Percentiles rank a stretch among this genome's conserved stretches.
Conservation (phyloP, 2,888 invertebrate species). For the Fragum fragum region DNA sequence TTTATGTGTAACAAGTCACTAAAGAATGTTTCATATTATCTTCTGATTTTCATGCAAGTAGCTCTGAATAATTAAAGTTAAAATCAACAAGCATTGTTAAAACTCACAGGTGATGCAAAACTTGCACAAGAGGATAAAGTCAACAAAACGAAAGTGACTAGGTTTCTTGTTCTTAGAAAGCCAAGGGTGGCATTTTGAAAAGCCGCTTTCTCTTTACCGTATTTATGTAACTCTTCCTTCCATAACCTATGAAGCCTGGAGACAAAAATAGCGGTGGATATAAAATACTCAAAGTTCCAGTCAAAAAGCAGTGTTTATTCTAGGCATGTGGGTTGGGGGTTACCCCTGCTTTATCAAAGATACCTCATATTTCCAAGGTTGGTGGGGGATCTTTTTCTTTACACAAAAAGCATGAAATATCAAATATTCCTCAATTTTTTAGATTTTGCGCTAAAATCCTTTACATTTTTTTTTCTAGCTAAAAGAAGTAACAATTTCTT, state of each 20-base stretch:
- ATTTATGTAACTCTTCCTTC: slow-evolving; percentile 30
- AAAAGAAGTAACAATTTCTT: no score
- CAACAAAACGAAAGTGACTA: slow-evolving; percentile 28
- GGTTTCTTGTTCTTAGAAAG: slow-evolving; percentile 29
- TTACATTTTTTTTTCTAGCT: no score
- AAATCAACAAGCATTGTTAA: background rate
- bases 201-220: slow-evolving; percentile 30
- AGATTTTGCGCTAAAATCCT: no score
- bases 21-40: background rate
- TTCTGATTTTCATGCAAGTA: background rate
- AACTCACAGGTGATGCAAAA: slow-evolving; percentile 61
- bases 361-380: no score
- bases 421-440: no score
- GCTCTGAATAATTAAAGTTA: background rate
- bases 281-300: no score
- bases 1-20: background rate
- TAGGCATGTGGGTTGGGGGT: no score
- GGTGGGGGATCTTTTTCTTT: no score
- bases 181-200: slow-evolving; percentile 22
- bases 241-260: slow-evolving; percentile 33
- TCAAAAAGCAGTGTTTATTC: no score
- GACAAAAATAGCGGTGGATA: no score
- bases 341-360: no score
- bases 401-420: no score
- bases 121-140: slow-evolving; percentile 32